Percentiles rank a stretch among this genome's conserved stretches.
phyloP scores from a whole-genome alignment of 2,888 invertebrate genomes.

The Branchipolynoe longqiensis region DNA sequence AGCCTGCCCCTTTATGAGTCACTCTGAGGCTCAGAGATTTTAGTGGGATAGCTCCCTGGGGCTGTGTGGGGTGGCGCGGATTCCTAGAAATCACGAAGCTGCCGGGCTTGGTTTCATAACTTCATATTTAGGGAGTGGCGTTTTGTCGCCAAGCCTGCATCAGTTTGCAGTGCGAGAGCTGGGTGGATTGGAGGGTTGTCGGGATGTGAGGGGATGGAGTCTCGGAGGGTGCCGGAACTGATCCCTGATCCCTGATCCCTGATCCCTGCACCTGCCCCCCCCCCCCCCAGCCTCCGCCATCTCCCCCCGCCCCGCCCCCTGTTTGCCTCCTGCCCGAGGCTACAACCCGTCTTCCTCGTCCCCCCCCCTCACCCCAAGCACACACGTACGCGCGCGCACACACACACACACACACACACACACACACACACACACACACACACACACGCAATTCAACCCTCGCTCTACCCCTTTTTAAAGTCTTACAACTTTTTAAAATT shows the following conservation, averaged over 20 bases:
- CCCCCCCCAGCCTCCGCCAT: not conserved
- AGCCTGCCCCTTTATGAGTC: not conserved
- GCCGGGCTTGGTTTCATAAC: too few relatives aligned
- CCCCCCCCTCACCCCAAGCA: not conserved
- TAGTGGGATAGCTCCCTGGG: not conserved
- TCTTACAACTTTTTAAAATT: too few relatives aligned
- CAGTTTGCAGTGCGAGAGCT: too few relatives aligned
- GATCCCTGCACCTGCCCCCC: not conserved
- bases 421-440: too few relatives aligned
- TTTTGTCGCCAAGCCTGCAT: too few relatives aligned
- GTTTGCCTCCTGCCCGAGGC: not conserved
- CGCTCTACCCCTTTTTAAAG: too few relatives aligned
- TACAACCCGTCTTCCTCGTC: not conserved
- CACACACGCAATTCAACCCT: too few relatives aligned
- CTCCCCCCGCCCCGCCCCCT: constrained; percentile 14
- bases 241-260: constrained; percentile 14
- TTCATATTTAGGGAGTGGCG: too few relatives aligned
- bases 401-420: too few relatives aligned
- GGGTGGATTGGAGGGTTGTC: too few relatives aligned
- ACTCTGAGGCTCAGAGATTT: constrained; percentile 12
- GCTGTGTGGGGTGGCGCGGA: not conserved
- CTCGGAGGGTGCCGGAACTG: not conserved
- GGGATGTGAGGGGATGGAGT: not conserved
- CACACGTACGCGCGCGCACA: too few relatives aligned
- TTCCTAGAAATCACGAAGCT: too few relatives aligned